phyloP scores from a whole-genome alignment of 2,113 vertebrate genomes.

The Brachyistius frenatus region DNA sequence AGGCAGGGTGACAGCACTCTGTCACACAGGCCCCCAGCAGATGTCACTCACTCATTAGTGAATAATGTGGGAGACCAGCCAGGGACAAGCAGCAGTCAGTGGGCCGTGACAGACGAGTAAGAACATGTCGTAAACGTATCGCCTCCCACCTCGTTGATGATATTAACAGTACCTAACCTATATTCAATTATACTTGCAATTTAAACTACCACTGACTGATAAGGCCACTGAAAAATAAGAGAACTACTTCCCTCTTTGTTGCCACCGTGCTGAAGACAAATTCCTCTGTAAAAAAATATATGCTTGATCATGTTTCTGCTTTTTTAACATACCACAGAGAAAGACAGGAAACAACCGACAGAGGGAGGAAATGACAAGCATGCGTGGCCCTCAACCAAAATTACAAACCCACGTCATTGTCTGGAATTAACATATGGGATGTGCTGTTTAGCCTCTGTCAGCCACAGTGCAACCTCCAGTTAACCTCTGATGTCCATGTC shows the following conservation, averaged over 20 bases:
- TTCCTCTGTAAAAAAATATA: background rate
- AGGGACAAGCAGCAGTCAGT: slow-evolving; percentile 43
- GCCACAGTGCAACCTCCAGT: slow-evolving; percentile 39
- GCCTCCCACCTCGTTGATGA: slow-evolving; percentile 17
- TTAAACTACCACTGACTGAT: background rate
- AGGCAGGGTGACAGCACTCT: slow-evolving; percentile 56
- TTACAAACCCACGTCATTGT: slow-evolving; percentile 43
- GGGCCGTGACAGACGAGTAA: slow-evolving; percentile 24
- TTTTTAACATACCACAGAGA: background rate
- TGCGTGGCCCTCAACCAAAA: slow-evolving; percentile 18
- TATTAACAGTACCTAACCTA: background rate
- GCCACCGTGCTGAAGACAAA: background rate
- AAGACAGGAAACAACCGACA: slow-evolving; percentile 41
- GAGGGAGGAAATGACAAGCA: slow-evolving; percentile 30
- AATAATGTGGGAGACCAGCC: slow-evolving; percentile 62
- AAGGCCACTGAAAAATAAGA: background rate
- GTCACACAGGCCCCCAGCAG: slow-evolving; percentile 81
- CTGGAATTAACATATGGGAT: slow-evolving; percentile 34
- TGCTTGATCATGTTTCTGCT: background rate
- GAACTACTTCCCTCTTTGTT: background rate
- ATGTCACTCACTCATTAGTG: slow-evolving; percentile 85
- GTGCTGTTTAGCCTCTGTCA: slow-evolving; percentile 19
- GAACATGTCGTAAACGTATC: slow-evolving; percentile 4
- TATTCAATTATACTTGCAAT: background rate
- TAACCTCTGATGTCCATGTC: slow-evolving; percentile 53